Base-by-base conservation (phyloP, 2,888 invertebrate genomes). In the Salticus scenicus region DNA sequence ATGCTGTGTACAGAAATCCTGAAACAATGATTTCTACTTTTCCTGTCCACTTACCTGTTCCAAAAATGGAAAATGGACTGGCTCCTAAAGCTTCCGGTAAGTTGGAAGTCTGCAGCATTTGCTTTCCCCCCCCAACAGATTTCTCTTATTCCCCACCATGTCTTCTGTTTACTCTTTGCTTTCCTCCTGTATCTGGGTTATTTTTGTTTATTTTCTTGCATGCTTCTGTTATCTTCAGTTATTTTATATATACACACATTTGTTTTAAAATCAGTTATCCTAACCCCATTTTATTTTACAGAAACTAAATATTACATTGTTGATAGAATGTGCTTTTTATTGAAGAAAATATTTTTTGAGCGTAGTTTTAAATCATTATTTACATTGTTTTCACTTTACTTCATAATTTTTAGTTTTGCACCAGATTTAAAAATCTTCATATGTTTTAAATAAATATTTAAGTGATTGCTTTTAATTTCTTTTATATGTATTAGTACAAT, bases 71-170 rank as follows among this genome's bases (percentile, higher is more conserved):
- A 77, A 90, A 90, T 90, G 86, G 90, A 89, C 67, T 89, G 33
- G 90, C 90, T 57, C 91, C 91, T 12, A 90, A 90, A 88, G 91
- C 91, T 72, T 90, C 90, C 79, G 90, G 91, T 91, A 89, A 88
- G 89, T 89, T 37, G 51, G 37, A 47, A 33, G 31, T 66, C 75
- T 76, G n/a, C 67, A 67, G n/a, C 37, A 37, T 67, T 33, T 67
- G 67, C 67, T 33, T 67, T 67, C 17, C 33, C 33, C 37, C 67
- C 67, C 66, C n/a, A n/a, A 31, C 67, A 31, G 57, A 57, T 57
- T 57, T 57, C 0, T 24, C 1, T 57, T 17, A 24, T 10, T 5
- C 57, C 24, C 12, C 24, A 24, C 12, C 10, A 4, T 7, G 37
- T 37, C 10, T n/a, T 57, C 57, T n/a, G n/a, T 57, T n/a, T 24